Conservation (phyloP, 2,888 invertebrate species). For the Lasioglossum zephyrum region DNA sequence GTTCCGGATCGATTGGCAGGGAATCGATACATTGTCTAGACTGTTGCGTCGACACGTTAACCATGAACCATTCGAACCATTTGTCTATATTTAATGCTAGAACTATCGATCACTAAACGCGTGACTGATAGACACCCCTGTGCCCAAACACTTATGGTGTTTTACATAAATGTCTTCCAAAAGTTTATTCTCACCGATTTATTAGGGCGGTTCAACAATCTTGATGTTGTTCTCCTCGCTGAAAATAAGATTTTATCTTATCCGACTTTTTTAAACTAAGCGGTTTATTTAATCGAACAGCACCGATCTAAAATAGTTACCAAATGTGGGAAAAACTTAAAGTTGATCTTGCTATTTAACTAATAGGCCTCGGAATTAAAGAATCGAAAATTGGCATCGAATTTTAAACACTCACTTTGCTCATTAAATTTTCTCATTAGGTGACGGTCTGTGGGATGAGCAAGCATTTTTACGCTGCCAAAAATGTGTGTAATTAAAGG, state of each 20-base stretch:
- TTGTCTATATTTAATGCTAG: not conserved
- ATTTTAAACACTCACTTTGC: not conserved
- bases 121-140: not conserved
- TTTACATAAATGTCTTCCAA: not conserved
- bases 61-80: not conserved
- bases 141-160: not conserved
- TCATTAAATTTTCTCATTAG: not conserved
- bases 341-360: no score
- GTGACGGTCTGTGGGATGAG: not conserved
- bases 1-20: not conserved
- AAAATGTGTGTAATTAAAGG: conserved; percentile 62
- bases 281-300: no score
- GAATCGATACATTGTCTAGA: not conserved
- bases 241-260: no score
- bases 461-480: not conserved
- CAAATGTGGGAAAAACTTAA: not conserved
- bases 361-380: no score
- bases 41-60: not conserved
- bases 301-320: not conserved
- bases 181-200: no score
- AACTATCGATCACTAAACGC: not conserved
- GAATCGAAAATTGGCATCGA: not conserved
- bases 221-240: no score
- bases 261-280: no score
- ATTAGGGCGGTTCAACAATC: no score